Percentiles rank a stretch among this genome's conserved stretches.
Conservation (phyloP, 2,888 invertebrate genomes). For the Chorisops tibialis region DNA sequence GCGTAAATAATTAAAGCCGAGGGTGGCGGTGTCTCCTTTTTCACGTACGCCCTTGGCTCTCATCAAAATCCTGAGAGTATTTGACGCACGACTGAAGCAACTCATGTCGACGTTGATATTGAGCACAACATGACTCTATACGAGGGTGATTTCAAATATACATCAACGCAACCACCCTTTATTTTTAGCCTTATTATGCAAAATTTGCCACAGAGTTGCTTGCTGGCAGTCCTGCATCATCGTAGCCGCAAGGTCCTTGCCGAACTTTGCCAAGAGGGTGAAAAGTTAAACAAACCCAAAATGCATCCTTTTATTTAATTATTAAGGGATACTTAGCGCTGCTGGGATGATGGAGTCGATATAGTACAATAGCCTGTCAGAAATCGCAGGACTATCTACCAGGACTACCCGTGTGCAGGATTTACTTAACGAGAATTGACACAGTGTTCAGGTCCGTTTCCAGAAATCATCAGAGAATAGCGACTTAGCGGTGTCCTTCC, state of each 20-base stretch:
- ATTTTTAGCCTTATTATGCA: not conserved
- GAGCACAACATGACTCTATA: not conserved
- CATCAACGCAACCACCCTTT: not conserved
- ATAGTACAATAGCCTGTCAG: too few relatives aligned
- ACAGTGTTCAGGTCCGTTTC: too few relatives aligned
- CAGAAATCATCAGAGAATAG: too few relatives aligned
- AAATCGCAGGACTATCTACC: too few relatives aligned
- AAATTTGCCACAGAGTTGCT: not conserved
- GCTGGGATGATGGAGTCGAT: not conserved
- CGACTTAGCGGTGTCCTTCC: too few relatives aligned
- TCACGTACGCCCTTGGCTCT: conserved; percentile 1
- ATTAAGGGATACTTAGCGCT: not conserved
- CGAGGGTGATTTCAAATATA: conserved; percentile 4
- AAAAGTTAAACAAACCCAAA: conserved; percentile 9
- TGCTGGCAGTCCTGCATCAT: too few relatives aligned
- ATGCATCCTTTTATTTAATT: conserved; percentile 9
- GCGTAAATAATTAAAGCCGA: conserved; percentile 32
- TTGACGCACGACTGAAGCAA: conserved; percentile 23
- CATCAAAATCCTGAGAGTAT: conserved; percentile 13
- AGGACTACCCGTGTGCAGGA: too few relatives aligned
- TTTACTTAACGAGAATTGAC: too few relatives aligned
- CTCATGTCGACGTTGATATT: conserved; percentile 8
- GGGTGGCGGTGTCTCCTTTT: conserved; percentile 1
- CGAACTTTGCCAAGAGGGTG: not conserved
- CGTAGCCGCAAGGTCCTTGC: not conserved